Evolutionary conservation across 2,797 vertebrate genomes (phyloP).

Genomic region (Sylvia borin): DNA sequence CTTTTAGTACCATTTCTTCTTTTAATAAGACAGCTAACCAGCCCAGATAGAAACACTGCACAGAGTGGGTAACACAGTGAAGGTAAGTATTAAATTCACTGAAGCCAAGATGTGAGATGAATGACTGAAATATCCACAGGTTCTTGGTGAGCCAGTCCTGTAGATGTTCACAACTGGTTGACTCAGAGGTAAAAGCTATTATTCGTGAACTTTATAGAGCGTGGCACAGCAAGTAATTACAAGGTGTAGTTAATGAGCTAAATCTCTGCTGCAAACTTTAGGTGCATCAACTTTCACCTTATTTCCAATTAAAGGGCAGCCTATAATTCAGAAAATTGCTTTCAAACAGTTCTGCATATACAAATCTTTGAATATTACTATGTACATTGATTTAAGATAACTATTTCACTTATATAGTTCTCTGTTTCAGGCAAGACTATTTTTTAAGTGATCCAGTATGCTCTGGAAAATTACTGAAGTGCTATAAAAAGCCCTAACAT

Average conservation of each 20-base stretch:
- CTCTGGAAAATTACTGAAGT: not conserved
- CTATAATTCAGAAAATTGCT: not conserved
- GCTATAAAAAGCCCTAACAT: not conserved
- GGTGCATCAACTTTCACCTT: not conserved
- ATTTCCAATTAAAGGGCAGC: not conserved
- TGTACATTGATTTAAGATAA: not conserved
- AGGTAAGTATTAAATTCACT: not conserved
- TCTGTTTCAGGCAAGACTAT: not conserved
- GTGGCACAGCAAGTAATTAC: not conserved
- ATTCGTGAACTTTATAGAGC: conserved; percentile 4
- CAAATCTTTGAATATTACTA: not conserved
- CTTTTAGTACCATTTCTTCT: not conserved
- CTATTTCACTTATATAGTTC: not conserved
- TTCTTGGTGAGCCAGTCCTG: not conserved
- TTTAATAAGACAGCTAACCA: not conserved
- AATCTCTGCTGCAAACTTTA: not conserved
- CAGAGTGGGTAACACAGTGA: not conserved
- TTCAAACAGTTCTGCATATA: not conserved
- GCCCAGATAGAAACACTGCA: not conserved
- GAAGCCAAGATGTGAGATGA: not conserved
- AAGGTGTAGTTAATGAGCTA: not conserved
- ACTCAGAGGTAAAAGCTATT: conserved; percentile 16
- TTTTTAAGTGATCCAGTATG: not conserved
- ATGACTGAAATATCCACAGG: not conserved
- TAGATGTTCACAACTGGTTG: not conserved